Evolutionary conservation across 2,113 vertebrate genomes (phyloP).

Genomic region (Catharus fuscescens): DNA sequence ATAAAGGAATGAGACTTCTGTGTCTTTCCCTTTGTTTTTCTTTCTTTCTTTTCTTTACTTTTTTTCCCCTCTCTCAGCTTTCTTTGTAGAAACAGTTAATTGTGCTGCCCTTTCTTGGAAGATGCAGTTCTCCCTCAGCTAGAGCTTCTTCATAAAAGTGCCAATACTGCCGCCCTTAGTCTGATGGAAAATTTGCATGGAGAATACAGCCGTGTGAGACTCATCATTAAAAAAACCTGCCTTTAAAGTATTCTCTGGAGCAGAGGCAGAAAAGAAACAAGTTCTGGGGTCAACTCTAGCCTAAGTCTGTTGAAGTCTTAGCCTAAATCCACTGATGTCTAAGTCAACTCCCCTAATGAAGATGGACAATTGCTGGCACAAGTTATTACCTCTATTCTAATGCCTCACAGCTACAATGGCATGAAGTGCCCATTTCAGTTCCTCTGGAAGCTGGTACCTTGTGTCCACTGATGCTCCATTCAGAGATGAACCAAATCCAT

Average conservation of each 20-base stretch:
- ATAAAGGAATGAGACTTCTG: constrained; percentile 35
- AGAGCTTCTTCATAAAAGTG: neutral
- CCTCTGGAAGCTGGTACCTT: neutral
- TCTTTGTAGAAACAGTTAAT: constrained; percentile 40
- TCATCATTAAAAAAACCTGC: neutral
- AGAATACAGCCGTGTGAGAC: neutral
- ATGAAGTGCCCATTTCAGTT: neutral
- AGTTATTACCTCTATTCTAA: neutral
- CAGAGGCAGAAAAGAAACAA: neutral
- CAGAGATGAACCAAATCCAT: neutral
- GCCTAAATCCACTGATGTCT: neutral
- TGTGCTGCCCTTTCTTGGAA: constrained; percentile 31
- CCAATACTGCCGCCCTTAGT: neutral
- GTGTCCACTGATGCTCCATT: neutral
- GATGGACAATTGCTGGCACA: neutral
- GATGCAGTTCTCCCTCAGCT: neutral
- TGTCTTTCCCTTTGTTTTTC: neutral
- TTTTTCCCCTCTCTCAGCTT: neutral
- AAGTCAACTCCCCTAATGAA: neutral
- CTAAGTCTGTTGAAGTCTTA: neutral
- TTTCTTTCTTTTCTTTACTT: neutral
- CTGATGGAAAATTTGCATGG: neutral
- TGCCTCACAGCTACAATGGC: neutral
- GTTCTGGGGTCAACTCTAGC: neutral
- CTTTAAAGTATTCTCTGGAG: neutral